Percentiles rank a stretch among this genome's conserved stretches.
These are phyloP conservation scores for Hyposoter didymator DNA, from an alignment of 2,888 invertebrate genomes.

Conservation along the genomic window DNA sequence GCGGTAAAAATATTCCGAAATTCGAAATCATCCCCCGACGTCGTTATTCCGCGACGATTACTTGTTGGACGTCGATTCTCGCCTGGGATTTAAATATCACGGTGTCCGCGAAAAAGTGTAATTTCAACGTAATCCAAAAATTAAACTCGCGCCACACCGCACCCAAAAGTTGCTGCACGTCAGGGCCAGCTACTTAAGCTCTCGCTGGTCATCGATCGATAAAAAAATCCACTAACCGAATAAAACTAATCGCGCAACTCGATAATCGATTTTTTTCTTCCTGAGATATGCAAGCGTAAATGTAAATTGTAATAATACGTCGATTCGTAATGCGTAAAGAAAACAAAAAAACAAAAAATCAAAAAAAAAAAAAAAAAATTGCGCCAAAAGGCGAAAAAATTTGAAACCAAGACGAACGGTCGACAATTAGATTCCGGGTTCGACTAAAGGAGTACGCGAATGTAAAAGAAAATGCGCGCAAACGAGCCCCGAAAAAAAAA, in stretches of 20 bases:
- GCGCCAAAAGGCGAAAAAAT: conserved; percentile 5
- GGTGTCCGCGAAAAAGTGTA: conserved; percentile 5
- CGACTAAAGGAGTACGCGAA: conserved; percentile 32
- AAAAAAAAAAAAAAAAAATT: conserved; percentile 24
- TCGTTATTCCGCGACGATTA: too few species aligned
- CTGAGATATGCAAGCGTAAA: conserved; percentile 63
- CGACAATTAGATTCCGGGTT: not conserved
- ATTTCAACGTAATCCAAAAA: conserved; percentile 17
- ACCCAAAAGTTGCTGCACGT: conserved; percentile 71
- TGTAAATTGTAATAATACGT: conserved; percentile 41
- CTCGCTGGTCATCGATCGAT: conserved; percentile 69
- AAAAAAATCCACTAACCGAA: conserved; percentile 20
- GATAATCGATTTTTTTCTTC: conserved; percentile 67
- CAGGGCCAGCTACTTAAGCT: conserved; percentile 79
- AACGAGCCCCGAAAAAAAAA: conserved; percentile 33
- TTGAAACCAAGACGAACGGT: not conserved
- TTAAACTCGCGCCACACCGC: conserved; percentile 31
- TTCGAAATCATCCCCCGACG: too few species aligned
- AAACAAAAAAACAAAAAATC: too few species aligned
- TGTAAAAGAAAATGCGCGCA: conserved; percentile 62
- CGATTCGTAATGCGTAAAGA: conserved; percentile 44
- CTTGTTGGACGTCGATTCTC: too few species aligned
- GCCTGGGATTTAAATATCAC: conserved; percentile 12
- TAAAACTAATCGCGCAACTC: conserved; percentile 60
- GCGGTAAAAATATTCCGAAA: too few species aligned